Conservation (phyloP, 2,113 vertebrate genomes). For the Aspidoscelis tigris region DNA sequence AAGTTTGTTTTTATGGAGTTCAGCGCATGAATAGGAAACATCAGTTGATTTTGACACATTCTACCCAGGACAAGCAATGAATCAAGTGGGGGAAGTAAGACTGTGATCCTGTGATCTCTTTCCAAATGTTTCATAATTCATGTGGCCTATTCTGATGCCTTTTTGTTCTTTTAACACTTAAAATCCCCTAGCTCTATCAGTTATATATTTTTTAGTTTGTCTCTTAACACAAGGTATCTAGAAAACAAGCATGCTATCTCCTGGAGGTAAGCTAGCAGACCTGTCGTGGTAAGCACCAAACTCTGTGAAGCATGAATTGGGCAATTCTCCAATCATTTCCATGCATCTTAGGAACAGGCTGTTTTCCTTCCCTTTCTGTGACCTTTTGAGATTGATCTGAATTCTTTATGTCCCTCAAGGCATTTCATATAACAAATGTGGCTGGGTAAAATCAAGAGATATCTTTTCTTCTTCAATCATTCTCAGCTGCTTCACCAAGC, state of each 20-base stretch:
- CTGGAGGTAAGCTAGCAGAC: neutral
- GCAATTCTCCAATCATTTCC: neutral
- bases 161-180: neutral
- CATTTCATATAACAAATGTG: neutral
- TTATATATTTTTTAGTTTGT: conserved; percentile 7
- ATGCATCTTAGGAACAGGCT: neutral
- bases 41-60: conserved; percentile 3
- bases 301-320: neutral
- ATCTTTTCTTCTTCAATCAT: neutral
- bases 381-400: neutral
- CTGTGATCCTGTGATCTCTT: neutral
- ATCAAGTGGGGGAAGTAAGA: neutral
- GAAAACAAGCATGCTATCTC: neutral
- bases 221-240: neutral
- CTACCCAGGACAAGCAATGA: neutral
- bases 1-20: neutral
- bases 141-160: neutral
- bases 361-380: neutral
- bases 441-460: neutral
- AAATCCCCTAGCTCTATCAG: neutral
- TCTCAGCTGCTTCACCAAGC: neutral
- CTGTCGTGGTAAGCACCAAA: rapidly evolving
- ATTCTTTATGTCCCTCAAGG: neutral
- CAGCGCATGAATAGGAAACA: rapidly evolving
- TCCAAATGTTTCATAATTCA: neutral